phyloP scores from a whole-genome alignment of 2,113 vertebrate species.

The Oryzias celebensis region DNA sequence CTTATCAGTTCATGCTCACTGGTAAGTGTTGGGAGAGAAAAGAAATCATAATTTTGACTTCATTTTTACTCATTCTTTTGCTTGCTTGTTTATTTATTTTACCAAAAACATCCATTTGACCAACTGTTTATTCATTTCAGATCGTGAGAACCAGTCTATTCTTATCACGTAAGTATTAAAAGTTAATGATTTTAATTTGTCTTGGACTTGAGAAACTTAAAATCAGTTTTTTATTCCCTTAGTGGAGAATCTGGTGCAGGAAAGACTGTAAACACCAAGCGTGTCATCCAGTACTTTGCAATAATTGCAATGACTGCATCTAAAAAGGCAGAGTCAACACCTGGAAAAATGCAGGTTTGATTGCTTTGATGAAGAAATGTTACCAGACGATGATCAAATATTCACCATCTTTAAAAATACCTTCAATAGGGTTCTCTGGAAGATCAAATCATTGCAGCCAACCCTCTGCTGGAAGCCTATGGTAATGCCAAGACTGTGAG shows the following conservation, averaged over 20 bases:
- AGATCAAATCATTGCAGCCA: constrained; percentile 81
- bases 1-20: constrained; percentile 75
- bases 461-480: constrained; percentile 81
- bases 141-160: constrained; percentile 78
- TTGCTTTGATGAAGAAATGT: background rate
- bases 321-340: constrained; percentile 23
- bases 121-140: constrained; percentile 54
- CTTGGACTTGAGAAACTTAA: background rate
- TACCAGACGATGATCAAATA: background rate
- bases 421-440: constrained; percentile 33
- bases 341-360: constrained; percentile 82
- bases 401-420: background rate
- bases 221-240: background rate
- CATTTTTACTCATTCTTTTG: background rate
- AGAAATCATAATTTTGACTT: background rate
- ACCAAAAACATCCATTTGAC: background rate
- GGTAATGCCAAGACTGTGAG: constrained; percentile 87
- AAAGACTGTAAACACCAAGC: constrained; percentile 94
- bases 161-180: constrained; percentile 82
- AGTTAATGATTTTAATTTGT: background rate
- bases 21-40: constrained; percentile 36
- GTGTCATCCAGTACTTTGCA: constrained; percentile 94
- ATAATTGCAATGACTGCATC: constrained; percentile 82
- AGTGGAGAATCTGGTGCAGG: constrained; percentile 95
- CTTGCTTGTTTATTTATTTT: background rate